Evolutionary conservation across 2,113 vertebrate species (phyloP).

Genomic region (Xerus inauris): DNA sequence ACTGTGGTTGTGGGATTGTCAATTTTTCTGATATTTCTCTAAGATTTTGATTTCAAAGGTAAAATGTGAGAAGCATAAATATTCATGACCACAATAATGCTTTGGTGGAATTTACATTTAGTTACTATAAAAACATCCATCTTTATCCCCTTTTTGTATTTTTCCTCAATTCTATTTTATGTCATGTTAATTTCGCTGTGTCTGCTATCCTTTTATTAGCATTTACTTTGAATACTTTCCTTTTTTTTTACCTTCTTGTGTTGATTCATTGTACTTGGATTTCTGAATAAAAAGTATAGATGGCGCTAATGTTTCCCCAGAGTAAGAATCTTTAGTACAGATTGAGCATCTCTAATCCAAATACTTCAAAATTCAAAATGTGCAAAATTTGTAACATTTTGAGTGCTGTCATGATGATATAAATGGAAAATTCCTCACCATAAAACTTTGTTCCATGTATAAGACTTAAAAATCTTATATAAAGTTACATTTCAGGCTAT

Average conservation of each 20-base stretch:
- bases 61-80: neutral
- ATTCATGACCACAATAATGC: neutral
- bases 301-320: neutral
- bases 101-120: conserved; percentile 21
- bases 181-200: neutral
- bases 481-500: neutral
- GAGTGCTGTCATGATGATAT: neutral
- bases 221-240: neutral
- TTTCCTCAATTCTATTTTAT: neutral
- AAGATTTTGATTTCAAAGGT: neutral
- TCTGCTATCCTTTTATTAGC: neutral
- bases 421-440: neutral
- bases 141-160: neutral
- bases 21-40: conserved; percentile 26
- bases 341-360: neutral
- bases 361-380: neutral
- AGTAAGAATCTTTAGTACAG: neutral
- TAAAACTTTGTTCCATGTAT: neutral
- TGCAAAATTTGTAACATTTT: neutral
- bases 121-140: neutral
- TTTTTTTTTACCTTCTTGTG: neutral
- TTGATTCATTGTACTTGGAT: neutral
- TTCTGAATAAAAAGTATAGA: neutral
- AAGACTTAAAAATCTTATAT: neutral
- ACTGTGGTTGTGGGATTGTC: neutral